Evolutionary conservation across 2,113 vertebrate species (phyloP).

Genomic region (Tychaedon coryphoeus): DNA sequence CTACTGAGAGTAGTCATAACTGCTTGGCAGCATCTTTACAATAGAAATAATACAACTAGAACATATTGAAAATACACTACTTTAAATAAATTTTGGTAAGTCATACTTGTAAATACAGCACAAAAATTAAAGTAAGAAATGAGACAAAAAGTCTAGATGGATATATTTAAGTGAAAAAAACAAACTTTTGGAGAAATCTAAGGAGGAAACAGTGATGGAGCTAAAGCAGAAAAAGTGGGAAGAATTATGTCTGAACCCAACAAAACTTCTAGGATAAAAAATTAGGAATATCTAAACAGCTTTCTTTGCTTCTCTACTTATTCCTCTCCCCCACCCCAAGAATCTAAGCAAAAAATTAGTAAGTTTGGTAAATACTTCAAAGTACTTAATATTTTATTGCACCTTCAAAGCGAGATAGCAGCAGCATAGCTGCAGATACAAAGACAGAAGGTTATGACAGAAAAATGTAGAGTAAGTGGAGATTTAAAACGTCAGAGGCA

Average conservation of each 20-base stretch:
- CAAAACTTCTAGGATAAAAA: background rate
- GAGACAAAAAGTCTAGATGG: background rate
- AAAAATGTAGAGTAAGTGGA: background rate
- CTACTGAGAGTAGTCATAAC: background rate
- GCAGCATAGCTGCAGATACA: background rate
- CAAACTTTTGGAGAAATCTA: background rate
- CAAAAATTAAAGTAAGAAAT: background rate
- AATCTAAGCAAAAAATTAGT: background rate
- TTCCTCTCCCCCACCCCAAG: background rate
- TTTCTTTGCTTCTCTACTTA: background rate
- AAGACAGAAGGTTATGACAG: background rate
- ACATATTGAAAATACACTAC: background rate
- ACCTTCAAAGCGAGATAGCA: background rate
- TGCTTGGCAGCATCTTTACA: background rate
- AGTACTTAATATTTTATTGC: background rate
- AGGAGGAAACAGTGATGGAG: background rate
- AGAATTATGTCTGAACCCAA: background rate
- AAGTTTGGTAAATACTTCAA: background rate
- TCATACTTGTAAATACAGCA: background rate
- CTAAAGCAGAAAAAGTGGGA: background rate
- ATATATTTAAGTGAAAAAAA: background rate
- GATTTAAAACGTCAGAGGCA: background rate
- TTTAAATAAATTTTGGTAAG: background rate
- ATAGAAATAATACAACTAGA: background rate
- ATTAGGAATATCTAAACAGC: background rate